These are phyloP conservation scores for Elaphurus davidianus DNA, from an alignment of 2,113 vertebrate genomes.

Conservation along the genomic window DNA sequence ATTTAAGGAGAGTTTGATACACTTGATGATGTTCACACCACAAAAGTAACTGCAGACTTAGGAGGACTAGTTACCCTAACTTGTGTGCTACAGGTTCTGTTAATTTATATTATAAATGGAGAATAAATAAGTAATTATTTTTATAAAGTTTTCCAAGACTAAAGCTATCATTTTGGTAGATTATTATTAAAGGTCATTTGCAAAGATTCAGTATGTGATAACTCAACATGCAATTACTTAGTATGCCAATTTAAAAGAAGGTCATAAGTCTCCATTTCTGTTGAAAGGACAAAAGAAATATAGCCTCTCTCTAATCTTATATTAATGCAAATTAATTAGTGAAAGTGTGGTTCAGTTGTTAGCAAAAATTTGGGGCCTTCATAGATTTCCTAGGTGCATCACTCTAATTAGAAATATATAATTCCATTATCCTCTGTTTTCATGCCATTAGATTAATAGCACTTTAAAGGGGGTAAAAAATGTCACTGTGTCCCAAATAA, in stretches of 20 bases:
- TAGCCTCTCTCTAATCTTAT: slow-evolving; percentile 47
- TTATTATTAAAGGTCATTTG: slow-evolving; percentile 58
- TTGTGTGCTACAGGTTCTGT: not conserved
- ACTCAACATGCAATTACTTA: slow-evolving; percentile 72
- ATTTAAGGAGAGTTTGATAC: not conserved
- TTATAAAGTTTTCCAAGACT: not conserved
- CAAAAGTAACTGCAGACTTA: not conserved
- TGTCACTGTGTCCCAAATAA: not conserved
- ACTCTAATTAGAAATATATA: slow-evolving; percentile 48
- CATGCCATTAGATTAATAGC: not conserved
- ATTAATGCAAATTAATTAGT: slow-evolving; percentile 63
- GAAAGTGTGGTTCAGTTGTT: slow-evolving; percentile 47
- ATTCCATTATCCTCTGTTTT: slow-evolving; percentile 33
- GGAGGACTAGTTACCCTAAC: not conserved
- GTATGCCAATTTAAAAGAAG: slow-evolving; percentile 59
- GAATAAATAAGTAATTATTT: not conserved
- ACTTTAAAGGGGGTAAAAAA: not conserved
- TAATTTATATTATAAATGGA: not conserved
- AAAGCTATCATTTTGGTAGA: slow-evolving; percentile 33
- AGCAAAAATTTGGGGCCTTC: slow-evolving; percentile 12
- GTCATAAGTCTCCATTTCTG: slow-evolving; percentile 48
- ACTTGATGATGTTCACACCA: not conserved
- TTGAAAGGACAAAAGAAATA: slow-evolving; percentile 72
- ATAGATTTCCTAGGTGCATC: not conserved
- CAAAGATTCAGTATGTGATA: slow-evolving; percentile 69